phyloP scores from a whole-genome alignment of 2,113 vertebrate species.

The Coptodon rendalli region DNA sequence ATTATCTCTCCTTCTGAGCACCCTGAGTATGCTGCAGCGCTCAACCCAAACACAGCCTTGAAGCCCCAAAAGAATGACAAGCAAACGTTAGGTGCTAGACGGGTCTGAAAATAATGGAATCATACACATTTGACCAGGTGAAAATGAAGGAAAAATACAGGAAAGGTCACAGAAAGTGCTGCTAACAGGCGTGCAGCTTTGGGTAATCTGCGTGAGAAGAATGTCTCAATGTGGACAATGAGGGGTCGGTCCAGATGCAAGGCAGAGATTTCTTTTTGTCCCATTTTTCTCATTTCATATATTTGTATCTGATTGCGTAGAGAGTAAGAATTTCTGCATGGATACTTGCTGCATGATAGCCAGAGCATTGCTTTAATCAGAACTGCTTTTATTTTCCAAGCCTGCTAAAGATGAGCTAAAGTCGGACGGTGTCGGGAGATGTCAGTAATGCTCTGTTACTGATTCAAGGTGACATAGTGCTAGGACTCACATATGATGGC shows the following conservation, averaged over 20 bases:
- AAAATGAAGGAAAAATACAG: neutral
- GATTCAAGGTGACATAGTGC: neutral
- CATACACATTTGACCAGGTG: neutral
- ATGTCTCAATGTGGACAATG: neutral
- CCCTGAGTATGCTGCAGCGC: slow-evolving; percentile 5
- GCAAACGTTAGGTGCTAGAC: neutral
- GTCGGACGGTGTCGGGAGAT: neutral
- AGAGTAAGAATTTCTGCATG: slow-evolving; percentile 58
- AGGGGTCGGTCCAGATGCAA: neutral
- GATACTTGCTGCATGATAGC: slow-evolving; percentile 57
- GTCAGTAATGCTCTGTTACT: neutral
- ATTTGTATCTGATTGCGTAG: slow-evolving; percentile 15
- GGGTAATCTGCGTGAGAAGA: neutral
- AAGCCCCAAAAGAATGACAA: slow-evolving; percentile 13
- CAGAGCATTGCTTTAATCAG: slow-evolving; percentile 1
- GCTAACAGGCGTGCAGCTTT: neutral
- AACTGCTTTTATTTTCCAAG: neutral
- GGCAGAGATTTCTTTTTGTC: neutral
- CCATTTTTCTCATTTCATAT: neutral
- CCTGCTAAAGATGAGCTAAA: neutral
- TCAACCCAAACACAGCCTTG: slow-evolving; percentile 25
- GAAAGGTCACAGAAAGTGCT: neutral
- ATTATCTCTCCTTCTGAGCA: slow-evolving; percentile 23
- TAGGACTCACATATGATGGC: neutral
- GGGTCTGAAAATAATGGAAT: neutral